Conservation (phyloP, 2,888 invertebrate species). For the Enchytraeus crypticus region DNA sequence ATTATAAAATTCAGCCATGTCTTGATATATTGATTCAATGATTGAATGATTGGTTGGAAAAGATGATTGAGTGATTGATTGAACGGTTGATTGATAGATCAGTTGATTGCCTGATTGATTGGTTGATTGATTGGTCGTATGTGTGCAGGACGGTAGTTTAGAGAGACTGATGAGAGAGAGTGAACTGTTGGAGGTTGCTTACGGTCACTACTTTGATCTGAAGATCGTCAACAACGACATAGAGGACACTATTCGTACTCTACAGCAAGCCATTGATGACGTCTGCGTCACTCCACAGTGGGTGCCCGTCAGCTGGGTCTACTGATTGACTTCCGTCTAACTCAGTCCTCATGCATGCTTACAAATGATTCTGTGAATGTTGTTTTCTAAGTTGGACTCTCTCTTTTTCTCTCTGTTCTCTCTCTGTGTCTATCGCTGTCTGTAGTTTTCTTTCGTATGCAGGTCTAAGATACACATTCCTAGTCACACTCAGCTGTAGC, state of each 20-base stretch:
- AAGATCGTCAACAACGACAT: conserved; percentile 98
- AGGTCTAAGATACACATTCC: too few relatives aligned
- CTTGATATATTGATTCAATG: too few relatives aligned
- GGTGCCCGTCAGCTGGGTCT: conserved; percentile 97
- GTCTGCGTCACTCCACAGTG: conserved; percentile 75
- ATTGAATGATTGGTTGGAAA: too few relatives aligned
- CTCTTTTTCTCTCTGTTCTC: not conserved
- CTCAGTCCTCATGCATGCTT: not conserved
- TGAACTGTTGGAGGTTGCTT: conserved; percentile 87
- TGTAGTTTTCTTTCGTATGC: too few relatives aligned
- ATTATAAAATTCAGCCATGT: too few relatives aligned
- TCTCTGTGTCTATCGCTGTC: too few relatives aligned
- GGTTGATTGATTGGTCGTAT: too few relatives aligned
- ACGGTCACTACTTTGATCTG: conserved; percentile 97
- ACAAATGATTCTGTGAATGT: not conserved
- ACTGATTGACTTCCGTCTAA: conserved; percentile 51
- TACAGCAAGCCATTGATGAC: conserved; percentile 81
- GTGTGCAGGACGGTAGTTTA: conserved; percentile 91
- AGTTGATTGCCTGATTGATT: too few relatives aligned
- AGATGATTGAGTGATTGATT: too few relatives aligned
- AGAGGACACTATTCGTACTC: conserved; percentile 86
- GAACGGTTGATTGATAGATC: too few relatives aligned
- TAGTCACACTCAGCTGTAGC: too few relatives aligned
- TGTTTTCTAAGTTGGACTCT: not conserved
- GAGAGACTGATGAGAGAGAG: conserved; percentile 92